phyloP scores from a whole-genome alignment of 2,797 vertebrate genomes.

The Dendrocincla fuliginosa region DNA sequence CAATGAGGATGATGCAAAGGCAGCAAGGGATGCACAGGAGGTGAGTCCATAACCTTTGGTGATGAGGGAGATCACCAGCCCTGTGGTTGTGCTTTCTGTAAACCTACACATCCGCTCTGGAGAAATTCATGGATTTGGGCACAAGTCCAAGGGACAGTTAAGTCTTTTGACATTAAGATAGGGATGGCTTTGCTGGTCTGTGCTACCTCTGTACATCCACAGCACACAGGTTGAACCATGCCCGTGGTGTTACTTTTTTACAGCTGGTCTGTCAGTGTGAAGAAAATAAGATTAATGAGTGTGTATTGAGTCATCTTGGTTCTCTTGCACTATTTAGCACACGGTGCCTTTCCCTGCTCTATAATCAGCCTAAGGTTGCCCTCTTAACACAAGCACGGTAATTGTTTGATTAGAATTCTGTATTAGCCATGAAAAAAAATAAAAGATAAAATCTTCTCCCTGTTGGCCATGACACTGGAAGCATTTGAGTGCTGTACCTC shows the following conservation, averaged over 20 bases:
- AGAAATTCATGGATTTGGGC: neutral
- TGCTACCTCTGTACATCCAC: neutral
- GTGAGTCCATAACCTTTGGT: constrained; percentile 75
- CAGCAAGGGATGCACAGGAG: constrained; percentile 98
- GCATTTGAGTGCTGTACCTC: neutral
- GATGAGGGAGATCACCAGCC: neutral
- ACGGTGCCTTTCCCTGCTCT: neutral
- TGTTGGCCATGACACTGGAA: neutral
- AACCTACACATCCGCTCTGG: neutral
- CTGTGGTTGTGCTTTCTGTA: neutral
- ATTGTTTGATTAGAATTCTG: neutral
- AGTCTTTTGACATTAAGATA: neutral
- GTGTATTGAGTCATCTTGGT: neutral
- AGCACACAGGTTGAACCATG: neutral
- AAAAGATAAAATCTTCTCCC: neutral
- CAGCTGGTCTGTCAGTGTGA: neutral
- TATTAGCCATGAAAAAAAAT: neutral
- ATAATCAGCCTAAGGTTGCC: neutral
- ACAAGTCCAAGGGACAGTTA: neutral
- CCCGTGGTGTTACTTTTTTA: neutral
- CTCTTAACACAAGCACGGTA: neutral
- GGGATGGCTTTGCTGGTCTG: neutral
- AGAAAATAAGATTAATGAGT: constrained; percentile 16
- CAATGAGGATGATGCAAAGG: constrained; percentile 99
- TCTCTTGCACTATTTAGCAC: neutral